phyloP scores from a whole-genome alignment of 2,113 vertebrate genomes.

The Lynx canadensis region DNA sequence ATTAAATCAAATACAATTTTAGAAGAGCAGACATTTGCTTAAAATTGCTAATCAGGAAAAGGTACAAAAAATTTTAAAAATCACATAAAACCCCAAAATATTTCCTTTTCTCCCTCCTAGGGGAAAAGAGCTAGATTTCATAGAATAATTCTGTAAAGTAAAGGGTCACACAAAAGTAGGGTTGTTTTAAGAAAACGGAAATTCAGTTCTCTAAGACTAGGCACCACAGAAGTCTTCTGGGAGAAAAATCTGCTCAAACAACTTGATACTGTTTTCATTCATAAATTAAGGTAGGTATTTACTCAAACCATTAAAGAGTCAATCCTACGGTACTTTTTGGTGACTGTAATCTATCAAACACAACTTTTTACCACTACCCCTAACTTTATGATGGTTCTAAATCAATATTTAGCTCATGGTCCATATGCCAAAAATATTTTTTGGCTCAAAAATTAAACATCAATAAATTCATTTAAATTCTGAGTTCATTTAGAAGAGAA shows the following conservation, averaged over 20 bases:
- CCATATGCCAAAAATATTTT: slow-evolving; percentile 54
- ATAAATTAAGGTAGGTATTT: slow-evolving; percentile 29
- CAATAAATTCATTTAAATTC: slow-evolving; percentile 41
- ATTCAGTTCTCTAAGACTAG: slow-evolving; percentile 1
- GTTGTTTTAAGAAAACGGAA: neutral
- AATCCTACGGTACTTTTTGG: neutral
- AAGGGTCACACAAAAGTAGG: neutral
- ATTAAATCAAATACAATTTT: slow-evolving; percentile 32
- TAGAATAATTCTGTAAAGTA: slow-evolving; percentile 15
- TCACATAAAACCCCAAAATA: neutral
- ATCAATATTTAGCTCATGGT: slow-evolving; percentile 2
- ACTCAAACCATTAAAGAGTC: slow-evolving; percentile 24
- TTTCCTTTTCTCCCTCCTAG: neutral
- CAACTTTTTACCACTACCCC: neutral
- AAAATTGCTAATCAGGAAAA: slow-evolving; percentile 49
- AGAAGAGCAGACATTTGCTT: neutral
- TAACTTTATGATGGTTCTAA: neutral
- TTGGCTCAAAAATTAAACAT: slow-evolving; percentile 3
- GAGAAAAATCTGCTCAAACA: slow-evolving; percentile 3
- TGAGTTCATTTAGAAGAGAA: slow-evolving; percentile 30
- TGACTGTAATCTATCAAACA: neutral
- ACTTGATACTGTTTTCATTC: slow-evolving; percentile 16
- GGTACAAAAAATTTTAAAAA: neutral
- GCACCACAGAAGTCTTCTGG: neutral
- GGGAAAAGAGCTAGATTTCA: slow-evolving; percentile 20